phyloP scores from a whole-genome alignment of 2,797 vertebrate genomes.

The Epinephelus malabaricus region DNA sequence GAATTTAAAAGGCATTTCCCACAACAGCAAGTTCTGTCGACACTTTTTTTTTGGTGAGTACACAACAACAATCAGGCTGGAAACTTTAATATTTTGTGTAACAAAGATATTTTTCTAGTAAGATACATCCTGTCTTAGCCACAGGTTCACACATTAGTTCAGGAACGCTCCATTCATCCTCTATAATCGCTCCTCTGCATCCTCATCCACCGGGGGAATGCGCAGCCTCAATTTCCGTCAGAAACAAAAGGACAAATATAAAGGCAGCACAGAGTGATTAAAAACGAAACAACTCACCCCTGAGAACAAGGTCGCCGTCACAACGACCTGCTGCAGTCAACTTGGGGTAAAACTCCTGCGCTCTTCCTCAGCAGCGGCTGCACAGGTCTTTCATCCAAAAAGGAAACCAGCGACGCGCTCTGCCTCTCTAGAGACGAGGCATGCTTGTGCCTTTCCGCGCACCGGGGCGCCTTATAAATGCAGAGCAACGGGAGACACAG shows the following conservation, averaged over 20 bases:
- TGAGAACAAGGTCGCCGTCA: slow-evolving; percentile 63
- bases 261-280: background rate
- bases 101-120: background rate
- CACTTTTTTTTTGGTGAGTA: slow-evolving; percentile 15
- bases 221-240: slow-evolving; percentile 36
- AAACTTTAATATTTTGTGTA: slow-evolving; percentile 8
- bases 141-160: slow-evolving; percentile 37
- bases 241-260: background rate
- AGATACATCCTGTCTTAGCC: background rate
- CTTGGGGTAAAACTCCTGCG: slow-evolving; percentile 74
- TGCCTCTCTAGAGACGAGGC: slow-evolving; percentile 83
- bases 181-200: slow-evolving; percentile 7
- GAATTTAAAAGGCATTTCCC: slow-evolving; percentile 15
- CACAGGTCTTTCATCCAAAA: slow-evolving; percentile 57
- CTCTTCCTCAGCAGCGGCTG: slow-evolving; percentile 50
- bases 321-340: slow-evolving; percentile 69
- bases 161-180: slow-evolving; percentile 19
- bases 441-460: slow-evolving; percentile 81
- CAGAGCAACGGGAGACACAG: slow-evolving; percentile 78
- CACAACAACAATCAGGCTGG: background rate
- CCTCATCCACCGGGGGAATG: slow-evolving; percentile 55
- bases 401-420: slow-evolving; percentile 58
- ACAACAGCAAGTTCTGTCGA: slow-evolving; percentile 74
- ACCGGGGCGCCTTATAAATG: slow-evolving; percentile 85
- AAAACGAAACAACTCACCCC: slow-evolving; percentile 72